Conservation (phyloP, 1,140 invertebrate genomes). For the Rhizoglyphus robini region DNA sequence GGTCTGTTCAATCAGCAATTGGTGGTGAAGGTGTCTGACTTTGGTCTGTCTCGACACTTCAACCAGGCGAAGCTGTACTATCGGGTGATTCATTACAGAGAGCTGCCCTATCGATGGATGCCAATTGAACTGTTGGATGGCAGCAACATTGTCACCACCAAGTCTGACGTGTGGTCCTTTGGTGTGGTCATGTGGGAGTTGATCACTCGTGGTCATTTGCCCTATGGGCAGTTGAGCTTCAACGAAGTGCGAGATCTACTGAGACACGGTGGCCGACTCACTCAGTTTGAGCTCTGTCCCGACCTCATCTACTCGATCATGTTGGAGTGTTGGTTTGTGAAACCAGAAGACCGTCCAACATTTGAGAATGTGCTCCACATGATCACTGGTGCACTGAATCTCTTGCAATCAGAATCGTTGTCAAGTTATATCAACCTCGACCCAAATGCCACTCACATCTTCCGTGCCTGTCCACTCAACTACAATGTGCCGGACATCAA, state of each 20-base stretch:
- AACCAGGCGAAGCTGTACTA: conserved; percentile 27
- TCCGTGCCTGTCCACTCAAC: background rate
- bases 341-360: conserved; percentile 25
- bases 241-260: conserved; percentile 30
- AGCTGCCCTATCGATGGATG: too few species aligned
- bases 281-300: too few species aligned
- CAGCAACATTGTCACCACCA: too few species aligned
- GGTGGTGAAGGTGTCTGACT: too few species aligned
- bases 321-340: conserved; percentile 35
- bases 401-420: too few species aligned
- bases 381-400: too few species aligned
- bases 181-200: too few species aligned
- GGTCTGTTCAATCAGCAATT: conserved; percentile 33
- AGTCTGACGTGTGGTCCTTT: too few species aligned
- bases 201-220: too few species aligned
- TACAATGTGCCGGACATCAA: background rate
- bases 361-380: conserved; percentile 26
- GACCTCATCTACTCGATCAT: conserved; percentile 27
- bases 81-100: conserved; percentile 37
- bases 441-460: background rate
- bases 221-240: conserved; percentile 37
- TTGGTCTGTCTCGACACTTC: too few species aligned
- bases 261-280: conserved; percentile 29
- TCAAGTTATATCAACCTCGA: background rate
- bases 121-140: too few species aligned